These are phyloP conservation scores for Drosophila parthenogenetica DNA, from an alignment of 2,888 invertebrate genomes.

Conservation along the genomic window DNA sequence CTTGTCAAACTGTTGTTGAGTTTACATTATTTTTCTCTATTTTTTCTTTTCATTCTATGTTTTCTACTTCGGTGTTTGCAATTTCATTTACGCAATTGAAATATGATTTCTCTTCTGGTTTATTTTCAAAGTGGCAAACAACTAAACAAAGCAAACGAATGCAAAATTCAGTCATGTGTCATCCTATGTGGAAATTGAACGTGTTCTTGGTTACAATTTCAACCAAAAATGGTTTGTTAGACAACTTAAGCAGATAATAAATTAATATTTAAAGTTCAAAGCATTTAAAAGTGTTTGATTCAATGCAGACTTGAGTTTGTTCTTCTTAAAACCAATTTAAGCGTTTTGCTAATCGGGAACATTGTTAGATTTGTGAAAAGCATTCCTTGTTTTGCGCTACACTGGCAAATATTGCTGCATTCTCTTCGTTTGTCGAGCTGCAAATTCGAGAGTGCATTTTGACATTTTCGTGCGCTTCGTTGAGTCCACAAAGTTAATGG, in stretches of 20 bases:
- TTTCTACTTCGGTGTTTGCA: constrained; percentile 40
- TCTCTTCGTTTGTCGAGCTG: constrained; percentile 19
- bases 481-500: constrained; percentile 71
- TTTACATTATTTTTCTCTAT: not conserved
- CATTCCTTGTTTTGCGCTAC: constrained; percentile 15
- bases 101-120: constrained; percentile 54
- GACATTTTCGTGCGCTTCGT: constrained; percentile 74
- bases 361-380: not conserved
- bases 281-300: not conserved
- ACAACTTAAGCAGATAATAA: too few relatives aligned
- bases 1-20: constrained; percentile 54
- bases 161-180: constrained; percentile 21
- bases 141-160: constrained; percentile 23
- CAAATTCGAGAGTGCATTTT: constrained; percentile 70
- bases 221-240: not conserved
- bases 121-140: constrained; percentile 22
- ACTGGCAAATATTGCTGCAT: constrained; percentile 27
- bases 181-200: not conserved
- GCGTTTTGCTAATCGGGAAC: constrained; percentile 20
- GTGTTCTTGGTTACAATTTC: constrained; percentile 9
- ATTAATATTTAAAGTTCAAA: not conserved
- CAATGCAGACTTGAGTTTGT: too few relatives aligned
- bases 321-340: too few relatives aligned
- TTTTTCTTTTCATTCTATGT: not conserved
- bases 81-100: constrained; percentile 62